phyloP scores from a whole-genome alignment of 1,140 invertebrate genomes.

The Drosophila murphyi region DNA sequence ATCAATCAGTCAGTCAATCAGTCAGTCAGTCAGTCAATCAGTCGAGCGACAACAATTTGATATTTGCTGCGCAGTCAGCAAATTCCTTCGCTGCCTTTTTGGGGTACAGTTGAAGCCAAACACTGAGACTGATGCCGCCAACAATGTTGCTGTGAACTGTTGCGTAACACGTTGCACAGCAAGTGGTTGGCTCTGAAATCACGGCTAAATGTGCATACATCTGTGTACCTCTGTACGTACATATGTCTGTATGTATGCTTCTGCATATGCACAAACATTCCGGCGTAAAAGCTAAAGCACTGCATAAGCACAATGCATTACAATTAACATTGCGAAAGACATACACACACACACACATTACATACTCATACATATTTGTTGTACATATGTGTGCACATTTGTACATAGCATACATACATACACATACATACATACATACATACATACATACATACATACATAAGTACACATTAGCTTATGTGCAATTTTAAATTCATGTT shows the following conservation, averaged over 20 bases:
- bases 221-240: no score
- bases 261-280: not conserved
- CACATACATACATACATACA: no score
- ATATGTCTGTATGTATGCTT: no score
- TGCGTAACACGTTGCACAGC: not conserved
- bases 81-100: not conserved
- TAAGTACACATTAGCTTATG: no score
- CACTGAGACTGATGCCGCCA: no score
- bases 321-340: not conserved
- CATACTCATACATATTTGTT: no score
- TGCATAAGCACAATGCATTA: not conserved
- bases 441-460: no score
- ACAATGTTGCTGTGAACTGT: not conserved
- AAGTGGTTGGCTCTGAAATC: not conserved
- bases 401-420: no score
- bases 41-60: not conserved
- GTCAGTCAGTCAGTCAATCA: not conserved
- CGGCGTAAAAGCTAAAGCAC: not conserved
- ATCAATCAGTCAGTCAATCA: not conserved
- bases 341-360: no score
- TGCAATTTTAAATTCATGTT: no score
- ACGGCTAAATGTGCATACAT: not conserved
- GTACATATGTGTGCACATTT: not conserved
- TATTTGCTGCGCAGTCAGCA: not conserved
- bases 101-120: slow-evolving; percentile 2